Percentiles rank a stretch among this genome's conserved stretches.
These are phyloP conservation scores for Steinernema feltiae DNA, from an alignment of 1,140 invertebrate genomes.

Conservation along the genomic window DNA sequence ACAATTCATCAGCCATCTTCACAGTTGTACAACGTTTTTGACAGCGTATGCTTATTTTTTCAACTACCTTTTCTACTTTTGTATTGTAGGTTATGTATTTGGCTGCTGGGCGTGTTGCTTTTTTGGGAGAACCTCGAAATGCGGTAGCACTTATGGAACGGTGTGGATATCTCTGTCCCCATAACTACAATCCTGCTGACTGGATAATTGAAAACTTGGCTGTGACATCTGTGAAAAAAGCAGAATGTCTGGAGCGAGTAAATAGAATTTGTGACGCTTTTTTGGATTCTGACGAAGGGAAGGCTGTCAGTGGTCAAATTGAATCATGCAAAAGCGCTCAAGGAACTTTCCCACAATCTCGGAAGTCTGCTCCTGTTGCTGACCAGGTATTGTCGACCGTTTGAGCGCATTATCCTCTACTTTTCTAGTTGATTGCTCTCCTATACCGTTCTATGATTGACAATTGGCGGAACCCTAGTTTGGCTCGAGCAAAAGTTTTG, in stretches of 20 bases:
- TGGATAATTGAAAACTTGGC: constrained; percentile 68
- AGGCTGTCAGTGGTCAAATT: constrained; percentile 22
- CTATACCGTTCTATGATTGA: constrained; percentile 32
- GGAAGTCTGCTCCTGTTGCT: constrained; percentile 17
- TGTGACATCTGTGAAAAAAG: constrained; percentile 62
- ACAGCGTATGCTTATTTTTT: constrained; percentile 56
- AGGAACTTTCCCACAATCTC: background rate
- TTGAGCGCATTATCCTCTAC: background rate
- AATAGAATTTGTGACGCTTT: constrained; percentile 45
- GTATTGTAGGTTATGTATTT: constrained; percentile 53
- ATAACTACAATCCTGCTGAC: constrained; percentile 68
- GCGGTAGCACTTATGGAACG: constrained; percentile 46
- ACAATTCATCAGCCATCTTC: constrained; percentile 82
- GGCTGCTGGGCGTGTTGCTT: constrained; percentile 59
- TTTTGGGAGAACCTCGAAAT: constrained; percentile 46
- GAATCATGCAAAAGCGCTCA: background rate
- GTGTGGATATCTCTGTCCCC: constrained; percentile 68
- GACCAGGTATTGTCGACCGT: constrained; percentile 29
- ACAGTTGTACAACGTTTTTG: constrained; percentile 74
- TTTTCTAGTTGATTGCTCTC: background rate
- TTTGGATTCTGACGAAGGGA: constrained; percentile 28
- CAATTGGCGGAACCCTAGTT: constrained; percentile 49
- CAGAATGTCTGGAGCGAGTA: constrained; percentile 48
- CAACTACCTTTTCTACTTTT: background rate
- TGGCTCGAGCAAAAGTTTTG: constrained; percentile 52